phyloP scores from a whole-genome alignment of 2,888 invertebrate species.

The Cheilosia grossa region DNA sequence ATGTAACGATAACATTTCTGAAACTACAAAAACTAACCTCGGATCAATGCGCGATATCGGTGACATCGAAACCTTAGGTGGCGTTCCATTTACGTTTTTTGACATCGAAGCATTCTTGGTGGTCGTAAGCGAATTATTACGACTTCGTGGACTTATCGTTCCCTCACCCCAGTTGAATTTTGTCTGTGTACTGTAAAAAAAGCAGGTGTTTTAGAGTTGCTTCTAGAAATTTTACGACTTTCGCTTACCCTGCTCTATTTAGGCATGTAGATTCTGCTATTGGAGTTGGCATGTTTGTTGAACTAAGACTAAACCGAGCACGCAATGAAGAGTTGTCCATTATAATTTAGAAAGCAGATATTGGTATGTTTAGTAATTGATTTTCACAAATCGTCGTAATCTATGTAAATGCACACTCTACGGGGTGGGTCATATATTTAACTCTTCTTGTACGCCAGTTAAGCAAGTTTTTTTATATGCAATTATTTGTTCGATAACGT shows the following conservation, averaged over 20 bases:
- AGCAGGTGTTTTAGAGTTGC: background rate
- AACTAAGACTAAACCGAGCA: slow-evolving; percentile 79
- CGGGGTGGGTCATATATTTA: background rate
- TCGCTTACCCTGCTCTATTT: slow-evolving; percentile 77
- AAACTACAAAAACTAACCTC: slow-evolving; percentile 76
- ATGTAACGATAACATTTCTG: background rate
- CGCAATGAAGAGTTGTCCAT: slow-evolving; percentile 76
- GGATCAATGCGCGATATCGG: slow-evolving; percentile 78
- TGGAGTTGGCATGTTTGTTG: slow-evolving; percentile 78
- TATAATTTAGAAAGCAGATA: background rate
- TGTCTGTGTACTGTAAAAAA: slow-evolving; percentile 51
- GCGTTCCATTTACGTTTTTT: slow-evolving; percentile 47
- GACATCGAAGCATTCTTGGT: slow-evolving; percentile 41
- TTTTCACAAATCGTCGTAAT: slow-evolving; percentile 15
- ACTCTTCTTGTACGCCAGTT: background rate
- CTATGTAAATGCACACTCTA: background rate
- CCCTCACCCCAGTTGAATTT: slow-evolving; percentile 77
- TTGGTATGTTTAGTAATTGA: background rate
- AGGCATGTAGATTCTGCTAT: slow-evolving; percentile 82
- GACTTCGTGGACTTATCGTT: slow-evolving; percentile 75
- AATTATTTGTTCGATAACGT: background rate
- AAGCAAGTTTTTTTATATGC: background rate
- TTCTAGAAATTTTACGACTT: background rate
- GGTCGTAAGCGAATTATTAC: slow-evolving; percentile 75
- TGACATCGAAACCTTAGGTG: slow-evolving; percentile 50